These are phyloP conservation scores for Hydractinia symbiolongicarpus DNA, from an alignment of 30 jellyfish, hydroid and myxozoan genomes.

Conservation along the genomic window DNA sequence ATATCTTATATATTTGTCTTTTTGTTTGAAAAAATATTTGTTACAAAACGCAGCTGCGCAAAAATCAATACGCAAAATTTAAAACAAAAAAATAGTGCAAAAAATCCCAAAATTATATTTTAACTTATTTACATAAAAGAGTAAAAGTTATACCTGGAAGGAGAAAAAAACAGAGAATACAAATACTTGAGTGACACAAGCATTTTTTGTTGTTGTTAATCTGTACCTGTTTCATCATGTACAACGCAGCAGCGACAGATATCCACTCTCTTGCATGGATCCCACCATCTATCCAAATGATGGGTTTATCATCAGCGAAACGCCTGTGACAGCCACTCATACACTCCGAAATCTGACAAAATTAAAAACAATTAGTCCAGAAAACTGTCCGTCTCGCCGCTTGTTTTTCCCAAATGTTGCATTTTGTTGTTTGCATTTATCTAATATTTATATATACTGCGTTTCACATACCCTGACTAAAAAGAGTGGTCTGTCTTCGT, in stretches of 20 bases:
- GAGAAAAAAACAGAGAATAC: neutral
- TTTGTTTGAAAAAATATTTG: too few relatives aligned
- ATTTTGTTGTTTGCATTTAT: too few relatives aligned
- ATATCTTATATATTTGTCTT: too few relatives aligned
- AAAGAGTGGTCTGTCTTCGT: constrained; percentile 2
- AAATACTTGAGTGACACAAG: neutral
- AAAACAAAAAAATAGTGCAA: too few relatives aligned
- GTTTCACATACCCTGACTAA: neutral
- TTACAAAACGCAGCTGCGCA: too few relatives aligned
- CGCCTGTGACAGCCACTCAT: neutral
- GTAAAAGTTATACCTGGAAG: too few relatives aligned
- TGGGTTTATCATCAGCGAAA: constrained; percentile 5
- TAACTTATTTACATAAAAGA: too few relatives aligned
- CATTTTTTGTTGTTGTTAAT: neutral
- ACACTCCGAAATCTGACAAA: constrained; percentile 25
- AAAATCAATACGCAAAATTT: neutral
- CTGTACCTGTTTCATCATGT: constrained; percentile 25
- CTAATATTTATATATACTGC: too few relatives aligned
- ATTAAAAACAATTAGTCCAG: neutral
- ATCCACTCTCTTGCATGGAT: constrained; percentile 42
- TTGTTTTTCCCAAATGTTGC: too few relatives aligned
- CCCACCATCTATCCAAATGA: constrained; percentile 39
- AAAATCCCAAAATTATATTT: too few relatives aligned
- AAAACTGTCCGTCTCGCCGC: too few relatives aligned
- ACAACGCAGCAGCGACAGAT: constrained; percentile 32